Evolutionary conservation across 1,140 invertebrate species (phyloP).

Genomic region (Vollenhovia emeryi): DNA sequence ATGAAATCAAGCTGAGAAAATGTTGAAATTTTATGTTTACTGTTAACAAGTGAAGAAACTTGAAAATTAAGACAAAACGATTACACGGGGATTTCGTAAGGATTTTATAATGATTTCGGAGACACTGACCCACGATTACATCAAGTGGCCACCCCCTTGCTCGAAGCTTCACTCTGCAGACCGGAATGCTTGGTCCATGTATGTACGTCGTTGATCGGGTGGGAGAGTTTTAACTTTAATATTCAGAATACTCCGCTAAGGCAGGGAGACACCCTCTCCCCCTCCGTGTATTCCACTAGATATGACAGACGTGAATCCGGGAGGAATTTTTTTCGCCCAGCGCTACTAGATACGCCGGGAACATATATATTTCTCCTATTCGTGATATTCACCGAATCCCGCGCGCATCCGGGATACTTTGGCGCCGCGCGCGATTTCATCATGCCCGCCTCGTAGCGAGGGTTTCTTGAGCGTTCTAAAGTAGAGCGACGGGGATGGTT

Average conservation of each 20-base stretch:
- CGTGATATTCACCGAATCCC: slow-evolving; percentile 32
- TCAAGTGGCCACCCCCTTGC: no score
- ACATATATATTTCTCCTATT: background rate
- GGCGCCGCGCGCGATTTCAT: slow-evolving; percentile 36
- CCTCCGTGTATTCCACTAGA: background rate
- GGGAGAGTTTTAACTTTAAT: background rate
- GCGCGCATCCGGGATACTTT: slow-evolving; percentile 25
- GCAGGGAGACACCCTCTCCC: background rate
- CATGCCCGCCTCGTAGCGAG: background rate
- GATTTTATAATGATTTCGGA: no score
- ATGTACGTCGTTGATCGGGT: no score
- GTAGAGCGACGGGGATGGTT: background rate
- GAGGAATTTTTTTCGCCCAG: background rate
- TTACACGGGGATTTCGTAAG: no score
- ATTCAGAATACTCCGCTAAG: background rate
- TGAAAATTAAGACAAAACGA: no score
- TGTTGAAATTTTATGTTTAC: no score
- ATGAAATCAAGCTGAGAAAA: no score
- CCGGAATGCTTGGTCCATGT: no score
- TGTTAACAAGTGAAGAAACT: no score
- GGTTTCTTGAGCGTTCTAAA: slow-evolving; percentile 17
- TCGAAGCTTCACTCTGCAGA: no score
- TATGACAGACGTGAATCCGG: background rate
- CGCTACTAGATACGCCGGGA: background rate
- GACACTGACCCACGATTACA: no score